These are phyloP conservation scores for Abramis brama DNA, from an alignment of 2,113 vertebrate genomes.

Conservation along the genomic window DNA sequence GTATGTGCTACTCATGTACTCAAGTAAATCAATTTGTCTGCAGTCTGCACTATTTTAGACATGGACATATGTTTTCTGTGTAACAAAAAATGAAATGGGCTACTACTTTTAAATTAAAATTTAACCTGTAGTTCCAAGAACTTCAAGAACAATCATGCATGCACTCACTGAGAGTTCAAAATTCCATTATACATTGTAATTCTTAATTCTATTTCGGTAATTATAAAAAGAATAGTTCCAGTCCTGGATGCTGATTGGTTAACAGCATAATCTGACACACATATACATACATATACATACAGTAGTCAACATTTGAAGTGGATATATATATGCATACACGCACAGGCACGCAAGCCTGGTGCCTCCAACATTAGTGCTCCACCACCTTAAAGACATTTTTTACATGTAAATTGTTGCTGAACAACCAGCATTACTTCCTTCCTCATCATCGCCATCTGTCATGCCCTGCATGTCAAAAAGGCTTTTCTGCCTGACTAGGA, in stretches of 20 bases:
- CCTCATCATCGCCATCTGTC: neutral
- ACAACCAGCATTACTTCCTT: neutral
- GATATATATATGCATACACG: too few species aligned
- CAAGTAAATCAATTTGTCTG: neutral
- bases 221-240: neutral
- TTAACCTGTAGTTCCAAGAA: neutral
- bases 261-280: too few species aligned
- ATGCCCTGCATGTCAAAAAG: neutral
- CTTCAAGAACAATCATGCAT: neutral
- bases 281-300: too few species aligned
- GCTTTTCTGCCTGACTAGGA: neutral
- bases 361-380: neutral
- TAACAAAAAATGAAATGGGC: neutral
- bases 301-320: too few species aligned
- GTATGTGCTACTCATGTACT: neutral
- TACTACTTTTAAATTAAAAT: neutral
- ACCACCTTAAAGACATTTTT: neutral
- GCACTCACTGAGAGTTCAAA: neutral
- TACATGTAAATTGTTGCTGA: conserved; percentile 11
- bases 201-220: neutral
- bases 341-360: too few species aligned
- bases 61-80: neutral
- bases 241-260: neutral
- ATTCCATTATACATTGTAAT: neutral
- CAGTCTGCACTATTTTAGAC: neutral